phyloP scores from a whole-genome alignment of 2,113 vertebrate genomes.

The Oncorhynchus mykiss region DNA sequence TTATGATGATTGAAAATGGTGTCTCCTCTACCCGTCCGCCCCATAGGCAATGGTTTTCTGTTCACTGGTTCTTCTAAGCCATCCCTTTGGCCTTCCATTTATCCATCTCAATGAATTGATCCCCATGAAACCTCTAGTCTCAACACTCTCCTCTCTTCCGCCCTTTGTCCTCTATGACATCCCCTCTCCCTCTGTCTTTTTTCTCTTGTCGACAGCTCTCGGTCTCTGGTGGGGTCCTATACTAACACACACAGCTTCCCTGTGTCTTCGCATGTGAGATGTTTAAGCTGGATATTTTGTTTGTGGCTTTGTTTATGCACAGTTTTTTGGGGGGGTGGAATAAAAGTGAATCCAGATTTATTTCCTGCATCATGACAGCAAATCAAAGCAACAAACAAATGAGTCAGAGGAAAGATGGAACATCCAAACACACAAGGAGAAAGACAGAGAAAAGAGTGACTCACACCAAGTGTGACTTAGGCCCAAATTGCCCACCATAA shows the following conservation, averaged over 20 bases:
- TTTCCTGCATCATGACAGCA: too few species aligned
- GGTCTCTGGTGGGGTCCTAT: background rate
- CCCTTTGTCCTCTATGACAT: background rate
- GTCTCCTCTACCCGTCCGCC: background rate
- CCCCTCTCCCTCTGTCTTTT: conserved; percentile 1
- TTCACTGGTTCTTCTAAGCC: too few species aligned
- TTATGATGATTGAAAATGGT: background rate
- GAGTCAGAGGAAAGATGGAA: too few species aligned
- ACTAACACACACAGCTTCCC: background rate
- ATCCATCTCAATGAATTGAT: background rate
- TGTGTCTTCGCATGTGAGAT: background rate
- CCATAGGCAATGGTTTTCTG: background rate
- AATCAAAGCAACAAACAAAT: too few species aligned
- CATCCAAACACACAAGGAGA: background rate
- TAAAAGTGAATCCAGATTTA: background rate
- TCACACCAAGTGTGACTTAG: background rate
- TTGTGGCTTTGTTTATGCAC: background rate
- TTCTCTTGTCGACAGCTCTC: background rate
- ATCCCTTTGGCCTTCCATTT: background rate
- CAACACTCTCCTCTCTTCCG: background rate
- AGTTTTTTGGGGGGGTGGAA: background rate
- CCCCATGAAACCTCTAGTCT: background rate
- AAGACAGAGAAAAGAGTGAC: background rate
- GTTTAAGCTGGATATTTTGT: background rate
- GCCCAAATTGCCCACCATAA: background rate